phyloP scores from a whole-genome alignment of 2,113 vertebrate species.

The Neodon shergylaensis region DNA sequence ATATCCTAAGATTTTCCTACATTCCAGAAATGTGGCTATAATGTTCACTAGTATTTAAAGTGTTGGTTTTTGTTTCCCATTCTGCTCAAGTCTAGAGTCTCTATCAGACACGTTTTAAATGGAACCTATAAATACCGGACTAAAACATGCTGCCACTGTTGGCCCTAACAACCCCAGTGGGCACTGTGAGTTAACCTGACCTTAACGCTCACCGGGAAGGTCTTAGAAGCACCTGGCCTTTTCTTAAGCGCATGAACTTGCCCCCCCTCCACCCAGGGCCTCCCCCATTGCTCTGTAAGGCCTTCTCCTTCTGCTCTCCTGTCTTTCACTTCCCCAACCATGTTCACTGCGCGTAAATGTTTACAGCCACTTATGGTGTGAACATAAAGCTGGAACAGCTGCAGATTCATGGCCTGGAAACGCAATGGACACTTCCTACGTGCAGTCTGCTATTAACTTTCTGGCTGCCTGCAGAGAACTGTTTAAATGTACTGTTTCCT shows the following conservation, averaged over 20 bases:
- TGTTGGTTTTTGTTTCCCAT: conserved; percentile 19
- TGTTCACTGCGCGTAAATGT: conserved; percentile 38
- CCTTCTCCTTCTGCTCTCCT: background rate
- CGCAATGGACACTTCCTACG: conserved; percentile 4
- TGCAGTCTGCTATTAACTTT: background rate
- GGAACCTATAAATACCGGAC: conserved; percentile 23
- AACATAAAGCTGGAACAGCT: conserved; percentile 30
- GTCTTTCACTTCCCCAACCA: background rate
- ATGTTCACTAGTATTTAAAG: conserved; percentile 31
- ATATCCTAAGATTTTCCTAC: background rate
- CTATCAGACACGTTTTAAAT: background rate
- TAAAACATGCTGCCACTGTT: conserved; percentile 13
- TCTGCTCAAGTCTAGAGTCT: conserved; percentile 27
- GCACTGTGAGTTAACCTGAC: conserved; percentile 2
- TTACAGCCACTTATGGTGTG: background rate
- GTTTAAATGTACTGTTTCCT: background rate
- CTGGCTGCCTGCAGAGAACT: conserved; percentile 6
- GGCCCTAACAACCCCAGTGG: background rate
- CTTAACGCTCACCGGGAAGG: conserved; percentile 29
- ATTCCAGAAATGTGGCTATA: conserved; percentile 15
- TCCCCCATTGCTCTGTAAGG: background rate
- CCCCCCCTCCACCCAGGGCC: background rate
- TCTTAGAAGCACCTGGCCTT: background rate
- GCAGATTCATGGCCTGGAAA: background rate
- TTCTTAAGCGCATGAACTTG: background rate